Evolutionary conservation across 2,797 vertebrate species (phyloP), one percentile per base, ranked within the genome.

Genomic region (Tangara arthus): DNA sequence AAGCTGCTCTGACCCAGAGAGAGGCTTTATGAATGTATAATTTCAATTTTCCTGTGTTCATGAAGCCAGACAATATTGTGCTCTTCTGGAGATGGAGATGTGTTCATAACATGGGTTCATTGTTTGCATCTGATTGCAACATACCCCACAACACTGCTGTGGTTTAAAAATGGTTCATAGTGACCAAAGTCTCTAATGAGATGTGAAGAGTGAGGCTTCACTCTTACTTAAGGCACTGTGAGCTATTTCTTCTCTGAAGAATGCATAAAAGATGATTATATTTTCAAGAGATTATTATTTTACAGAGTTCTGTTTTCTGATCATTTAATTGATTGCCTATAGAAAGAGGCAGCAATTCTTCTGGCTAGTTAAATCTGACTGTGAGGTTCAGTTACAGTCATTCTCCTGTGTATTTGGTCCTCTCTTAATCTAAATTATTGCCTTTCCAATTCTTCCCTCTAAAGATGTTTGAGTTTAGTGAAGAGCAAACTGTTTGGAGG

Each of bases 1-100:
- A 97, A 87, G 66, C 66, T 59, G 34, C 53, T 81, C 46, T 93
- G 94, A 94, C 92, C 87, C 68, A 89, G 61, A 85, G 92, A 94
- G 61, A 89, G 66, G 15, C 72, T 84, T 90, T 93, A 68, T 84
- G 82, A 90, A 90, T 83, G 59, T 90, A 22, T 90, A 76, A 86
- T 90, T 86, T 91, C 63, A 94, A 79, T 94, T 79, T 95, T 35
- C 52, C 3, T 90, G 44, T 93, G 66, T 88, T 95, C 66, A 50
- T 90, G 81, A 91, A 91, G 80, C 66, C 85, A 84, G 47, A 82
- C 52, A 81, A 57, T 88, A 91, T 73, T 82, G 52, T 86, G 47
- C 32, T 93, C 26, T 84, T 90, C 47, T 93, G 47, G 47, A 92
- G 93, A 91, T 55, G 34, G 50, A 93, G 72, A 59, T 60, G 19